These are phyloP conservation scores for Caenorhabditis briggsae DNA, from an alignment of 1,140 invertebrate species.

Conservation along the genomic window DNA sequence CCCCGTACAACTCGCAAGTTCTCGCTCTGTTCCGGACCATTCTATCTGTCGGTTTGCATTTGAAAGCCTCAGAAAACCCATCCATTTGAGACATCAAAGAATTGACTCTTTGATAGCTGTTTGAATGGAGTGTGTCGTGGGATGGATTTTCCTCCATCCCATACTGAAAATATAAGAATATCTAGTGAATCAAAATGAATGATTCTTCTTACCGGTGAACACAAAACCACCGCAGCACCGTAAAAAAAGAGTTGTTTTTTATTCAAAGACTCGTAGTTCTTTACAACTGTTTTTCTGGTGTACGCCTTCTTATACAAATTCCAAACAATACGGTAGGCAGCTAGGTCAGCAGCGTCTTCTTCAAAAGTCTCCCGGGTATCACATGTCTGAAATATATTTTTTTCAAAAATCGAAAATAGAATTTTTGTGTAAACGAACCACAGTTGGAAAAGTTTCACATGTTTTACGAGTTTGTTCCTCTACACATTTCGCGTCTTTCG, in stretches of 20 bases:
- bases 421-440: not conserved
- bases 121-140: not conserved
- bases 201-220: not conserved
- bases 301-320: too few relatives aligned
- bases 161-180: not conserved
- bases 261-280: not conserved
- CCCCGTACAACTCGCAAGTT: constrained; percentile 12
- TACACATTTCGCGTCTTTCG: not conserved
- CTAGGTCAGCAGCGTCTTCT: constrained; percentile 25
- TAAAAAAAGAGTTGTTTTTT: constrained; percentile 2
- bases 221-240: not conserved
- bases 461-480: not conserved
- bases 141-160: not conserved
- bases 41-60: constrained; percentile 7
- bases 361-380: constrained; percentile 1
- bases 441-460: constrained; percentile 33
- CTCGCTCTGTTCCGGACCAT: not conserved
- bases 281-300: not conserved
- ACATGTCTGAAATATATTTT: not conserved
- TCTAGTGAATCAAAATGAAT: too few relatives aligned
- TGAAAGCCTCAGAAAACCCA: not conserved
- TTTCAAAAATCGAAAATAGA: too few relatives aligned
- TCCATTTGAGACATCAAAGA: constrained; percentile 48
- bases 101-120: constrained; percentile 32
- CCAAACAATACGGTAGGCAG: not conserved